Evolutionary conservation across 2,888 invertebrate genomes (phyloP), one percentile per base, ranked within the genome.

Genomic region (Agrilus cyanescens): DNA sequence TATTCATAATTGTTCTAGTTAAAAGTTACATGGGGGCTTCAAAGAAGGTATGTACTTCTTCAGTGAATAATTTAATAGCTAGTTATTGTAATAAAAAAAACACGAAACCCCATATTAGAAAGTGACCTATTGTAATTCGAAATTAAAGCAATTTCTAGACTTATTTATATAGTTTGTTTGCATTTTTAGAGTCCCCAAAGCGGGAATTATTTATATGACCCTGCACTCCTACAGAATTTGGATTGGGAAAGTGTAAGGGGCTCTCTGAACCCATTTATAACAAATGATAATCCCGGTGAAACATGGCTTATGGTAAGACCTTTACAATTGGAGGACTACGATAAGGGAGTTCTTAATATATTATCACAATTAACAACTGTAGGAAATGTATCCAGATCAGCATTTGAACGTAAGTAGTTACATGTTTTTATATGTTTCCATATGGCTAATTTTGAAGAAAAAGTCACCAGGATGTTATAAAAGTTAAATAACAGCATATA

Each of bases 311-410:
- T 78, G 10, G 79, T 93, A 18, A 74, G 93, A 51, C 89, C 93
- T 0, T 69, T 94, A 14, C 78, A 80, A 60, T 70, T 82, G 37
- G 75, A 75, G 1, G 93, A 94, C 60, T 91, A 79, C 64, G 82
- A 87, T 52, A 84, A 81, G 68, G 93, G 91, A 0, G 91, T 85
- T 59, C 61, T 89, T 41, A 75, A 85, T 54, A 68, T 94, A 38
- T 69, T 95, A 8, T 71, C 80, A 4, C 90, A 95, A 62, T 71
- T 95, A 32, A 94, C 94, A 2, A 73, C 75, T 47, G 89, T 91
- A 13, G 95, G 94, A 46, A 80, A 83, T 63, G 73, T 93, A 15
- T 71, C 78, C 20, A 72, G 77, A 55, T 79, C 83, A 53, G 79
- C 83, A 57, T 94, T 88, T 74, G 71, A 82, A 69, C 82, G 93